These are phyloP conservation scores for Amphiduros pacificus DNA, from an alignment of 2,888 invertebrate species.

Conservation along the genomic window DNA sequence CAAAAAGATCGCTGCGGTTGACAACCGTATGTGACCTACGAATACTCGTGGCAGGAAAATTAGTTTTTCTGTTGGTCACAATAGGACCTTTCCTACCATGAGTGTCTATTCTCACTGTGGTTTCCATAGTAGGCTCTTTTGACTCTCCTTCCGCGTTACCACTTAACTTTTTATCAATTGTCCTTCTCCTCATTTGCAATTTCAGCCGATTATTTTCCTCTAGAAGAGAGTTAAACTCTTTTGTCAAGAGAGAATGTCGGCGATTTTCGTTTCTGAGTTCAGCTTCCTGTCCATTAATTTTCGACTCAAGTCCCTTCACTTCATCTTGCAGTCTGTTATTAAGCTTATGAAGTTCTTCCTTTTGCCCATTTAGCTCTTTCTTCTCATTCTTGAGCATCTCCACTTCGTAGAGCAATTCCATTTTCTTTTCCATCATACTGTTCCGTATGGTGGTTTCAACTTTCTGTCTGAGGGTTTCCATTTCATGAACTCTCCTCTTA, in stretches of 20 bases:
- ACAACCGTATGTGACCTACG: too few species aligned
- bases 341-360: slow-evolving; percentile 7
- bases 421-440: slow-evolving; percentile 12
- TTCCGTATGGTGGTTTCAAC: slow-evolving; percentile 8
- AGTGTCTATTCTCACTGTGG: too few species aligned
- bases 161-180: too few species aligned
- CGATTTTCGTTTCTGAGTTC: slow-evolving; percentile 22
- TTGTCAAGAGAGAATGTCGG: slow-evolving; percentile 23
- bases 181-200: slow-evolving; percentile 3
- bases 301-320: slow-evolving; percentile 3
- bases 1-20: too few species aligned
- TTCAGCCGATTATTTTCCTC: slow-evolving; percentile 23
- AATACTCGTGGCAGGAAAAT: too few species aligned
- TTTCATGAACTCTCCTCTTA: background rate
- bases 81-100: too few species aligned
- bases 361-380: background rate
- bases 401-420: slow-evolving; percentile 21
- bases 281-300: slow-evolving; percentile 7
- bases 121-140: too few species aligned
- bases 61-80: too few species aligned
- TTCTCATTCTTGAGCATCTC: slow-evolving; percentile 16
- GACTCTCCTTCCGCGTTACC: too few species aligned
- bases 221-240: slow-evolving; percentile 24
- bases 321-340: slow-evolving; percentile 13
- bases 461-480: background rate